Evolutionary conservation across 2,888 invertebrate genomes (phyloP).

Genomic region (Pasiphila rectangulata): DNA sequence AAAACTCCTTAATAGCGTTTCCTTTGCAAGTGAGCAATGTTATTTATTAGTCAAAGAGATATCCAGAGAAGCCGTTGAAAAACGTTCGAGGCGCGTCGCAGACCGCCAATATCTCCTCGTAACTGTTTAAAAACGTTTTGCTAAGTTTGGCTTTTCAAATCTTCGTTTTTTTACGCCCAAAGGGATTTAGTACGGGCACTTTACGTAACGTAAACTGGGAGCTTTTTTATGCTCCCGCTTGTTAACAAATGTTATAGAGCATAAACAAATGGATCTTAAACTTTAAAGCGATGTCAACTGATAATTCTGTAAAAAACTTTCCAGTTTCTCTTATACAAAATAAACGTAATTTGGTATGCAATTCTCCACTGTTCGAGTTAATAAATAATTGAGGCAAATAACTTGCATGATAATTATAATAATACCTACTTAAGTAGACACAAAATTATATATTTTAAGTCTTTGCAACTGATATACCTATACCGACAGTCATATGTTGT

Average conservation of each 20-base stretch:
- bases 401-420: no score
- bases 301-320: not conserved
- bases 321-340: not conserved
- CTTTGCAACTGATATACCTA: no score
- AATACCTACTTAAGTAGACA: no score
- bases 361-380: no score
- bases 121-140: constrained; percentile 62
- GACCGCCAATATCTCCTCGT: constrained; percentile 63
- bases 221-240: constrained; percentile 41
- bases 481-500: no score
- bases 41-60: constrained; percentile 57
- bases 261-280: constrained; percentile 42
- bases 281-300: not conserved
- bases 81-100: constrained; percentile 49
- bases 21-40: constrained; percentile 37
- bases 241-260: constrained; percentile 43
- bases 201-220: constrained; percentile 40
- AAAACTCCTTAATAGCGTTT: constrained; percentile 39
- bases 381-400: no score
- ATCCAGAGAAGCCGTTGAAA: constrained; percentile 54
- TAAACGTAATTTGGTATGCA: not conserved
- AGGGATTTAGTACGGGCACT: constrained; percentile 52
- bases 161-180: constrained; percentile 57
- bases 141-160: constrained; percentile 57
- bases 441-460: no score